phyloP scores from a whole-genome alignment of 2,797 vertebrate genomes.

The Squalus acanthias region DNA sequence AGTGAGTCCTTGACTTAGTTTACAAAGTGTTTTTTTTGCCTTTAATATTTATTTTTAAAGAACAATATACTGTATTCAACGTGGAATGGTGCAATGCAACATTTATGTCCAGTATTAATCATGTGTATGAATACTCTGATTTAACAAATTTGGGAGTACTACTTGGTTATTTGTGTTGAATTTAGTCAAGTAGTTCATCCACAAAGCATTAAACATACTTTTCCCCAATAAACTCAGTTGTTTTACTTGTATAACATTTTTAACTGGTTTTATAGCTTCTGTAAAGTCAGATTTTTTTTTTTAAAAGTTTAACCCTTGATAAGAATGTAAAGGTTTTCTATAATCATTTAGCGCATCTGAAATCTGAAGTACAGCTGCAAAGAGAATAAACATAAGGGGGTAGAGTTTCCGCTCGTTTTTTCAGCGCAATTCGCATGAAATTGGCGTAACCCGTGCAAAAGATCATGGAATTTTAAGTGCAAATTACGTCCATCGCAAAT shows the following conservation, averaged over 20 bases:
- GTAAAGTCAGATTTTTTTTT: not conserved
- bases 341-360: not conserved
- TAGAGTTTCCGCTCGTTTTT: not conserved
- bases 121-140: not conserved
- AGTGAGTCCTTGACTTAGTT: slow-evolving; percentile 22
- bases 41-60: slow-evolving; percentile 4
- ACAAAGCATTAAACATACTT: not conserved
- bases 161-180: not conserved
- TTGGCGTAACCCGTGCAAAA: not conserved
- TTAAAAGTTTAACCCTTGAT: not conserved
- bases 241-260: not conserved
- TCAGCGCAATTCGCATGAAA: not conserved
- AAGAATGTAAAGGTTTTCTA: not conserved
- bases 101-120: not conserved
- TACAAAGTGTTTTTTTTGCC: not conserved
- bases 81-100: not conserved
- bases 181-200: not conserved
- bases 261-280: not conserved
- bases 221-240: not conserved
- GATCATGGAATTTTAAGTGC: not conserved
- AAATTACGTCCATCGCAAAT: not conserved
- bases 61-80: not conserved
- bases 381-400: not conserved
- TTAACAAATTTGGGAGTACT: not conserved
- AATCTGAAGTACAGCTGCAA: not conserved